Percentiles rank a stretch among this genome's conserved stretches.
phyloP scores from a whole-genome alignment of 2,797 vertebrate genomes.

The Muraenolepis orangiensis region DNA sequence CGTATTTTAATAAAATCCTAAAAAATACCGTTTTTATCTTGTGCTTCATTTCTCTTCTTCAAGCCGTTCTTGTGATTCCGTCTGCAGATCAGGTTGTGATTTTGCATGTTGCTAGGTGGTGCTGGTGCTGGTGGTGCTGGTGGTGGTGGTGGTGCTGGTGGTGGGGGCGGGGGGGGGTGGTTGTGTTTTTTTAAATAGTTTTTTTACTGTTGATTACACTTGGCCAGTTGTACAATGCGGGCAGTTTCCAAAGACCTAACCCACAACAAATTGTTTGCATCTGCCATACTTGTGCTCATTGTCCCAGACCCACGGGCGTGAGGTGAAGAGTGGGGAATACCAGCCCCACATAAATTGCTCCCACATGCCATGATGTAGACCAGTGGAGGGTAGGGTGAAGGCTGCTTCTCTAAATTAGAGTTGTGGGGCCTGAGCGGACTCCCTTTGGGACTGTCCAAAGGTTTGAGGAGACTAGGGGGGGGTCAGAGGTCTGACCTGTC shows the following conservation, averaged over 20 bases:
- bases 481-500: too few relatives aligned
- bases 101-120: not conserved
- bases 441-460: too few relatives aligned
- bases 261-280: conserved; percentile 48
- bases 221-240: conserved; percentile 19
- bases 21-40: conserved; percentile 58
- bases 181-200: not conserved
- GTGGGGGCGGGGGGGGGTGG: too few relatives aligned
- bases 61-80: not conserved
- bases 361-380: conserved; percentile 64
- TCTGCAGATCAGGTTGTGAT: not conserved
- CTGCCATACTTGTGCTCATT: conserved; percentile 21
- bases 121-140: too few relatives aligned
- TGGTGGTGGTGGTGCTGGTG: too few relatives aligned
- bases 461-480: not conserved
- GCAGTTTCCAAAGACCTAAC: conserved; percentile 27
- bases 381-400: not conserved
- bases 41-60: not conserved
- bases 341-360: conserved; percentile 62
- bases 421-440: not conserved
- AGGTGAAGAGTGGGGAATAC: conserved; percentile 36
- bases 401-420: not conserved
- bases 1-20: conserved; percentile 94
- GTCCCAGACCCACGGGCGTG: conserved; percentile 32
- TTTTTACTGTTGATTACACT: conserved; percentile 12